Percentiles rank a stretch among this genome's conserved stretches.
Conservation (phyloP, 2,797 vertebrate genomes). For the Meda fulgida region DNA sequence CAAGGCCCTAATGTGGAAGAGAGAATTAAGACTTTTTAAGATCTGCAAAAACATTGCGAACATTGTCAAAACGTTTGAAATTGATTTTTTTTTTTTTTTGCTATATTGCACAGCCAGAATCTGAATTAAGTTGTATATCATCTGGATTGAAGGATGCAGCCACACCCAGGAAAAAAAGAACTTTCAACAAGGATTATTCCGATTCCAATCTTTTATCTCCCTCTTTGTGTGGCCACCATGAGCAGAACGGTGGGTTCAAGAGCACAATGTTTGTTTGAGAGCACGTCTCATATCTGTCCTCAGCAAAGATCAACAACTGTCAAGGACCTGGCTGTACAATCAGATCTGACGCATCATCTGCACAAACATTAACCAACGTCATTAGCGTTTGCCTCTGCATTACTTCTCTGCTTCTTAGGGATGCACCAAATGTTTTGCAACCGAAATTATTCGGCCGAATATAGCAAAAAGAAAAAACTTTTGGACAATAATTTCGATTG, state of each 20-base stretch:
- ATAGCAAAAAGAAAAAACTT: too few species aligned
- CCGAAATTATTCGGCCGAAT: too few species aligned
- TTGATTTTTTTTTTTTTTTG: neutral
- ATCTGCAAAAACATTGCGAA: neutral
- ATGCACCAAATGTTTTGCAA: too few species aligned
- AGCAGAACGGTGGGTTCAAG: conserved; percentile 18
- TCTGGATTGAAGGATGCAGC: conserved; percentile 25
- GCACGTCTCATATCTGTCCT: conserved; percentile 40
- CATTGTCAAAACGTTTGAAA: neutral
- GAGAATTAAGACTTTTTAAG: neutral
- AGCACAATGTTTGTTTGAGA: conserved; percentile 35
- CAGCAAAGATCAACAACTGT: conserved; percentile 42
- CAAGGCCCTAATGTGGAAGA: neutral
- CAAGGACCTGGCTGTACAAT: conserved; percentile 26
- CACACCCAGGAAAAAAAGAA: conserved; percentile 17
- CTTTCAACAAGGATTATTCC: conserved; percentile 35
- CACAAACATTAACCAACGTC: conserved; percentile 2
- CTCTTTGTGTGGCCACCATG: conserved; percentile 16
- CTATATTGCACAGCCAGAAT: neutral
- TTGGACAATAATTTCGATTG: too few species aligned
- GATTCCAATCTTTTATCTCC: conserved; percentile 39
- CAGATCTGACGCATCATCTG: conserved; percentile 2
- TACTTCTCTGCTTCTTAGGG: neutral
- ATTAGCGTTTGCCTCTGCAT: conserved; percentile 2
- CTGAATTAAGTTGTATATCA: neutral